These are phyloP conservation scores for Naja naja DNA, from an alignment of 2,113 vertebrate genomes.

Conservation along the genomic window DNA sequence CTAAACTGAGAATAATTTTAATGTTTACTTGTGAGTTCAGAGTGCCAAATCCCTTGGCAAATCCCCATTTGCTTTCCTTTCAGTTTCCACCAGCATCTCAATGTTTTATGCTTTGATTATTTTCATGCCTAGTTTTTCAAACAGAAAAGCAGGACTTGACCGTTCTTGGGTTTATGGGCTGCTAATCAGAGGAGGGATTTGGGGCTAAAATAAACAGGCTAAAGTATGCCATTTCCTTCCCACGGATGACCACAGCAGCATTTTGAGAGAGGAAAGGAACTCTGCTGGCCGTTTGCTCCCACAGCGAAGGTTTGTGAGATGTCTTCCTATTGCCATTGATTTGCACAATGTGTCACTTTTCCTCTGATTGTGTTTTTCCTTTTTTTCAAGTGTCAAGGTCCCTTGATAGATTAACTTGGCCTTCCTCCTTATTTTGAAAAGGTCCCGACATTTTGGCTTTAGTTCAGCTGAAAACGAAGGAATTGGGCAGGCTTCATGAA, in stretches of 20 bases:
- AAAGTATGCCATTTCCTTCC: background rate
- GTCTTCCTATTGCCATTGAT: background rate
- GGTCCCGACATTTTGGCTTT: background rate
- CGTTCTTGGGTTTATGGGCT: background rate
- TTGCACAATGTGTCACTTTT: slow-evolving; percentile 15
- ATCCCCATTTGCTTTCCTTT: background rate
- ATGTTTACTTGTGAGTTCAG: background rate
- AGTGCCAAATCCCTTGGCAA: background rate
- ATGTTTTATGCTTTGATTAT: background rate
- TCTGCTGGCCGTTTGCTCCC: background rate
- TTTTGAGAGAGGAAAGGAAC: background rate
- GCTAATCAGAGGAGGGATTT: background rate
- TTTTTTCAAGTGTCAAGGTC: slow-evolving; percentile 4
- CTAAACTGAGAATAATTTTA: background rate
- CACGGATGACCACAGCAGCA: background rate
- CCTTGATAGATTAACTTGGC: slow-evolving; percentile 12
- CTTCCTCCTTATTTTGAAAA: background rate
- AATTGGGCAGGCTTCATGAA: too few species aligned
- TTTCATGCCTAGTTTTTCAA: background rate
- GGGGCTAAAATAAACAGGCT: background rate
- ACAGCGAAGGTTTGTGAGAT: background rate
- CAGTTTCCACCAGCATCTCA: background rate
- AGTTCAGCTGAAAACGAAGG: background rate
- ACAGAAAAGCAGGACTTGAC: background rate
- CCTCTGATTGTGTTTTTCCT: slow-evolving; percentile 19